Conservation (phyloP, 1,140 invertebrate species). For the Dolichoris vasculosae region DNA sequence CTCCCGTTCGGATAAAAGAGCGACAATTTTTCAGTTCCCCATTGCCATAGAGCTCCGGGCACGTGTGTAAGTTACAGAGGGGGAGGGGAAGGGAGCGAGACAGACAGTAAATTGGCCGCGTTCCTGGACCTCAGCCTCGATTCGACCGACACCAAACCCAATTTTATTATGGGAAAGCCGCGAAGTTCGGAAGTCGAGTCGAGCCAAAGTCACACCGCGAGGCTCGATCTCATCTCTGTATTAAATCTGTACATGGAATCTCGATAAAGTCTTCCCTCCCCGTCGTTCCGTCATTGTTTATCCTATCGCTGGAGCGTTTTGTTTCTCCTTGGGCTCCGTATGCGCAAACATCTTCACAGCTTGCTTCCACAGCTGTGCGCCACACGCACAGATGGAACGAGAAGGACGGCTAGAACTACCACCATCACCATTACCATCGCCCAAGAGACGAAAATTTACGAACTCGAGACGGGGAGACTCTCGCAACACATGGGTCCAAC, state of each 20-base stretch:
- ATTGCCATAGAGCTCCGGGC: too few species aligned
- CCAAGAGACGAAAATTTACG: slow-evolving; percentile 31
- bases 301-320: not conserved
- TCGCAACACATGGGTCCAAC: not conserved
- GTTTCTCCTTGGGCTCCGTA: not conserved
- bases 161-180: not conserved
- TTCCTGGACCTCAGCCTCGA: too few species aligned
- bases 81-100: too few species aligned
- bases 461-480: slow-evolving; percentile 8
- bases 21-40: not conserved
- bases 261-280: not conserved
- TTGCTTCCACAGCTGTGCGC: not conserved
- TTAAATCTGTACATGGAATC: not conserved
- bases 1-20: not conserved
- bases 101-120: too few species aligned
- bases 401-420: not conserved
- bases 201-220: too few species aligned
- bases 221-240: too few species aligned
- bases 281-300: not conserved
- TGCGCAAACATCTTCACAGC: not conserved
- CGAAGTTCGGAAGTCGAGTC: too few species aligned
- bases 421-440: too few species aligned
- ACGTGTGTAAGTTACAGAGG: too few species aligned
- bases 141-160: too few species aligned
- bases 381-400: too few species aligned